Percentiles rank a stretch among this genome's conserved stretches.
phyloP scores from a whole-genome alignment of 2,797 vertebrate species.

The Lateolabrax maculatus region DNA sequence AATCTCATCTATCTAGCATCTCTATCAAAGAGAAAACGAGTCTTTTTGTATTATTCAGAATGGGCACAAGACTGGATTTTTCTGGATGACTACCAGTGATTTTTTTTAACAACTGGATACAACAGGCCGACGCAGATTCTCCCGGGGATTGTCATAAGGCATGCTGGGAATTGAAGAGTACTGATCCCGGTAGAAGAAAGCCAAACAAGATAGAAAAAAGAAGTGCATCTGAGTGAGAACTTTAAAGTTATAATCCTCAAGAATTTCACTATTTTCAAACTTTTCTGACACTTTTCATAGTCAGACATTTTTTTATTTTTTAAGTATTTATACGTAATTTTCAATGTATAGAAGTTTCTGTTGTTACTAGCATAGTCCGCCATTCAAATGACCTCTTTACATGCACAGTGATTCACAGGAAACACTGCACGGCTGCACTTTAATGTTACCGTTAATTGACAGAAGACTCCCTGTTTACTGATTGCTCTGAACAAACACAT shows the following conservation, averaged over 20 bases:
- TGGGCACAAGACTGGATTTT: neutral
- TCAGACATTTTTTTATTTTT: too few species aligned
- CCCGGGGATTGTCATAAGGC: neutral
- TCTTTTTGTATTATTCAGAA: neutral
- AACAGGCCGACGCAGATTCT: neutral
- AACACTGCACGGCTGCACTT: neutral
- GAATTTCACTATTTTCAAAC: neutral
- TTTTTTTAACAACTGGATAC: neutral
- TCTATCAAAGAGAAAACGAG: neutral
- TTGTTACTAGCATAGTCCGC: neutral
- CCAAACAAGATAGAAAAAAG: neutral
- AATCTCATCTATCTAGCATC: slow-evolving; percentile 4
- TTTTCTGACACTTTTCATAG: neutral
- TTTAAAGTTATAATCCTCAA: neutral
- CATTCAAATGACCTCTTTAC: neutral
- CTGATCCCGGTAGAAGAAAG: neutral
- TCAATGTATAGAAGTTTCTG: neutral
- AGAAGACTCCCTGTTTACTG: too few species aligned
- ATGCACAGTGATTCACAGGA: neutral
- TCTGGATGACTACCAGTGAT: neutral
- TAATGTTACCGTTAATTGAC: neutral
- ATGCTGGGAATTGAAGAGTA: neutral
- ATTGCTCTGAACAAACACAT: neutral
- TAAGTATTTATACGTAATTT: neutral
- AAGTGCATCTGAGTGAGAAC: neutral